A percentile compares a stretch with the other conserved stretches of the same genome.
These are phyloP conservation scores for Nasonia vitripennis DNA, from an alignment of 1,140 invertebrate genomes.

Conservation along the genomic window DNA sequence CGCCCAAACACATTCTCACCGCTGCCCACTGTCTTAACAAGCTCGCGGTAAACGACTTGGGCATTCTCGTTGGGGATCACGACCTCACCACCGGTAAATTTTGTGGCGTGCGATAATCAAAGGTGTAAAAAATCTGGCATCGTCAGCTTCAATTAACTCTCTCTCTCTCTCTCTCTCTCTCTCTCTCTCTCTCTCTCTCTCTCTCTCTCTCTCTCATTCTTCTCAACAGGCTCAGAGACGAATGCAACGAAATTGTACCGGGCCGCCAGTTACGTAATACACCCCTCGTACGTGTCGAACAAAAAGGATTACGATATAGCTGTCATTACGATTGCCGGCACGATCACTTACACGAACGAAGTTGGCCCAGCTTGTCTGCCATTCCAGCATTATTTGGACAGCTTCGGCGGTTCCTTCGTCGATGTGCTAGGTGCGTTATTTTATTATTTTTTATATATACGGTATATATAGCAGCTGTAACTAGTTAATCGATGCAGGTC, in stretches of 20 bases:
- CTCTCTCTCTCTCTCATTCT: neutral
- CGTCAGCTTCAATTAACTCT: neutral
- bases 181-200: neutral
- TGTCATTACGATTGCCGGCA: conserved; percentile 72
- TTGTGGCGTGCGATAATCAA: neutral
- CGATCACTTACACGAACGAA: conserved; percentile 74
- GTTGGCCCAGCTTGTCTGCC: conserved; percentile 83
- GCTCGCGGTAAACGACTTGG: conserved; percentile 57
- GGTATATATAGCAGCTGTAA: too few species aligned
- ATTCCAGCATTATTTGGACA: conserved; percentile 72
- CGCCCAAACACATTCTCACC: conserved; percentile 78
- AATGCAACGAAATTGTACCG: conserved; percentile 62
- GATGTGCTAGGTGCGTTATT: conserved; percentile 68
- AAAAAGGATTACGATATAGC: conserved; percentile 78
- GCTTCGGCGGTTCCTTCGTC: conserved; percentile 74
- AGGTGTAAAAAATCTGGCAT: too few species aligned
- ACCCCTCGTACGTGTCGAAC: conserved; percentile 67
- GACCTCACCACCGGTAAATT: conserved; percentile 64
- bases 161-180: neutral
- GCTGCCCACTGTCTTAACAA: conserved; percentile 81
- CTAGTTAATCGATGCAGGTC: too few species aligned
- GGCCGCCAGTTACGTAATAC: conserved; percentile 60
- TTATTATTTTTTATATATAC: too few species aligned
- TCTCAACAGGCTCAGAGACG: conserved; percentile 61
- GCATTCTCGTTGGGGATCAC: conserved; percentile 78